Conservation (phyloP, 2,797 vertebrate species). For the Malacoraja senta region DNA sequence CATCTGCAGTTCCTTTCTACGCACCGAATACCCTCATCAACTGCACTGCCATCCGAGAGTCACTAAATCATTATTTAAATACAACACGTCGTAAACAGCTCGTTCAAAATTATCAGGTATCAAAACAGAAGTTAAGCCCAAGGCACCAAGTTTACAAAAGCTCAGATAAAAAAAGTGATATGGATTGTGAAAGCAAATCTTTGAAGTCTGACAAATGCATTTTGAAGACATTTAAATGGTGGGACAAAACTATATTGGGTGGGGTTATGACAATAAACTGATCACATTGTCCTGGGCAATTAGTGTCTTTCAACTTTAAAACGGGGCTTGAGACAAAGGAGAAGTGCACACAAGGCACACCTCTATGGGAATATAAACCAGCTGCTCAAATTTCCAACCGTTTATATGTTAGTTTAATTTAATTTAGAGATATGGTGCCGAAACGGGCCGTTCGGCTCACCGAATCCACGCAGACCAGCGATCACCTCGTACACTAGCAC, state of each 20-base stretch:
- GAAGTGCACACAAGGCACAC: not conserved
- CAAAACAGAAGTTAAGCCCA: not conserved
- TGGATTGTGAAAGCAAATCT: slow-evolving; percentile 8
- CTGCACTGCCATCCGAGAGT: not conserved
- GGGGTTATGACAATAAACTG: slow-evolving; percentile 25
- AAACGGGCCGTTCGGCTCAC: no score
- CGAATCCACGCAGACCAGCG: no score
- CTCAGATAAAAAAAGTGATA: not conserved
- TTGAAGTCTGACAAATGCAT: not conserved
- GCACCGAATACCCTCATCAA: not conserved
- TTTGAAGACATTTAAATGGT: slow-evolving; percentile 1
- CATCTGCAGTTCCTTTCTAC: no score
- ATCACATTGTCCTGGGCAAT: slow-evolving; percentile 1
- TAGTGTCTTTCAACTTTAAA: slow-evolving; percentile 10
- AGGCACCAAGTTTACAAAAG: slow-evolving; percentile 11
- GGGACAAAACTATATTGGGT: slow-evolving; percentile 24
- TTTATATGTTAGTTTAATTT: no score
- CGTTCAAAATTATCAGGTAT: not conserved
- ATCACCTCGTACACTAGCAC: no score
- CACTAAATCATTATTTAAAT: not conserved
- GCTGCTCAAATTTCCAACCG: slow-evolving; percentile 5
- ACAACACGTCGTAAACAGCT: not conserved
- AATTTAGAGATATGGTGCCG: no score
- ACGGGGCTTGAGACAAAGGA: not conserved
- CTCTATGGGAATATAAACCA: not conserved